phyloP scores from a whole-genome alignment of 2,113 vertebrate genomes.

The Lepus americanus region DNA sequence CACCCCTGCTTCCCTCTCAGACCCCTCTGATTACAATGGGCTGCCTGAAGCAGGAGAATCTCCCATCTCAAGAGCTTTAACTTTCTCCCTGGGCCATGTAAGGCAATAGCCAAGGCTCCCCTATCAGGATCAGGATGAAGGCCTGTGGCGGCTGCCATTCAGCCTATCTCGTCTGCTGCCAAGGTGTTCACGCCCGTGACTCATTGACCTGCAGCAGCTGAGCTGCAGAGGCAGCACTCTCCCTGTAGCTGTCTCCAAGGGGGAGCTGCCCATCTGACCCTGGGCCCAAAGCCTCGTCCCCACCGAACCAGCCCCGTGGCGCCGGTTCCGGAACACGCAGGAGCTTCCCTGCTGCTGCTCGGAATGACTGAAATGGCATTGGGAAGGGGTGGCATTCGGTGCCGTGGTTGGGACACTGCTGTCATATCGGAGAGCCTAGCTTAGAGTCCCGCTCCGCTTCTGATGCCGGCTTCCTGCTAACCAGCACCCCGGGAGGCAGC shows the following conservation, averaged over 20 bases:
- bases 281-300: neutral
- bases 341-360: no score
- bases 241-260: neutral
- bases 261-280: neutral
- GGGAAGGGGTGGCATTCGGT: no score
- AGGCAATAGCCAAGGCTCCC: neutral
- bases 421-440: no score
- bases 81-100: neutral
- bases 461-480: no score
- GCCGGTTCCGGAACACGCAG: neutral
- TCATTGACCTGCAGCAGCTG: neutral
- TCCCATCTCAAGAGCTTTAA: neutral
- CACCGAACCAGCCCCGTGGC: neutral
- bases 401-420: no score
- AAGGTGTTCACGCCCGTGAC: neutral
- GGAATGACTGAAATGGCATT: neutral
- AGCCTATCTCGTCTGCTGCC: no score
- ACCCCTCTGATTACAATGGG: neutral
- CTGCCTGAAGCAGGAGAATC: neutral
- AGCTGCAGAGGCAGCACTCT: accelerated
- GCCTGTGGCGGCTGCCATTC: neutral
- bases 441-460: no score
- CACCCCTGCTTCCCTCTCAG: neutral
- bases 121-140: neutral
- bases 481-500: no score